Conservation (phyloP, 2,113 vertebrate species). For the Numenius arquata region DNA sequence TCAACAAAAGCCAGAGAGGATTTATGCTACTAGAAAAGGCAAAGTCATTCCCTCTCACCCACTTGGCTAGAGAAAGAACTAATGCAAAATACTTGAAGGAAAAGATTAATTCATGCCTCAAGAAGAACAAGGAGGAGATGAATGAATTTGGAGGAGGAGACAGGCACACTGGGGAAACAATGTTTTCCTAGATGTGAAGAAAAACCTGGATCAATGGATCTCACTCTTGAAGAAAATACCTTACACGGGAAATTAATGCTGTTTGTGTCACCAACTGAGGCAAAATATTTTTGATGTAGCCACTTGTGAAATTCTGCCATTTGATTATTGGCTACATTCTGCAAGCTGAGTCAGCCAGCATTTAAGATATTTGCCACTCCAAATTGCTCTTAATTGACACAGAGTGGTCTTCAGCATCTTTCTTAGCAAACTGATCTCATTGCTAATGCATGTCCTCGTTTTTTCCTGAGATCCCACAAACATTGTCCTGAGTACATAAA, state of each 20-base stretch:
- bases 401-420: not conserved
- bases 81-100: not conserved
- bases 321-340: not conserved
- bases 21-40: not conserved
- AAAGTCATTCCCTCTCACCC: not conserved
- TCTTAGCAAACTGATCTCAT: not conserved
- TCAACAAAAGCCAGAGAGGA: not conserved
- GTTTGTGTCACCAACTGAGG: not conserved
- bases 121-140: not conserved
- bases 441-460: conserved; percentile 21
- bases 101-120: not conserved
- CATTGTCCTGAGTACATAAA: not conserved
- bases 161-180: not conserved
- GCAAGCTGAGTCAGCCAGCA: conserved; percentile 13
- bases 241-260: not conserved
- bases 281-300: not conserved
- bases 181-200: not conserved
- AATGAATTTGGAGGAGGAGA: not conserved
- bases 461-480: not conserved
- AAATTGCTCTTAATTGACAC: conserved; percentile 41
- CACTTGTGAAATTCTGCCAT: not conserved
- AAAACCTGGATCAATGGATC: not conserved
- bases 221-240: not conserved
- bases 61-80: not conserved
- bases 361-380: not conserved